Evolutionary conservation across 2,797 vertebrate genomes (phyloP), one percentile per base, ranked within the genome.

Genomic region (Myoxocephalus aenaeus): DNA sequence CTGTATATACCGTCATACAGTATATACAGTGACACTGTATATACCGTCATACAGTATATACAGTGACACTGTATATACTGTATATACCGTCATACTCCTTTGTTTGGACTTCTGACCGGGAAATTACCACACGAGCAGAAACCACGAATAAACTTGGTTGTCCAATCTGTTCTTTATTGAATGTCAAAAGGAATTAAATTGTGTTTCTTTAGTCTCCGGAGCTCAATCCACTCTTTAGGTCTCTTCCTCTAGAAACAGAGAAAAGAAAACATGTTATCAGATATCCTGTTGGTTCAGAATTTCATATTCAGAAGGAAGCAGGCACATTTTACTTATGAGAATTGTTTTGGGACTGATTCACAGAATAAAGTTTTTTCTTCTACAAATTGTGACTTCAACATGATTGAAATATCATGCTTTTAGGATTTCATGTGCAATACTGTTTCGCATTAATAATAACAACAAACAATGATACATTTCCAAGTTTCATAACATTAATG

Each of bases 161-260:
- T 72, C 75, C 77, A 83, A 77, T 78, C 38, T 61, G 48, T 73
- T 56, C 69, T 92, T 92, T 92, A 92, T 90, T 91, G 36, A 72
- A 69, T 48, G 58, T 82, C 48, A 59, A 54, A 81, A 64, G 44
- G 42, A 77, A 20, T 77, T 68, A 17, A 64, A 25, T 51, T 73
- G 78, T 38, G 20, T 81, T 73, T 79, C 17, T 85, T 82, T 74
- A 83, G 86, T 92, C 81, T 34, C 77, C 32, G 57, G 42, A 72
- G 77, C n/a, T 5, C n/a, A 68, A 8, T 40, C 40, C 73, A 72
- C 75, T 34, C 70, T 75, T 90, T 51, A 93, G 1, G 90, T 90
- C 53, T 94, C 92, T 79, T 92, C 92, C 69, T 93, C 92, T 93
- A 44, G 34, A 89, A 79, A 1, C 7, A 77, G 9, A 74, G 3